Evolutionary conservation across 2,113 vertebrate species (phyloP).

Genomic region (Actenoides lindsayi): DNA sequence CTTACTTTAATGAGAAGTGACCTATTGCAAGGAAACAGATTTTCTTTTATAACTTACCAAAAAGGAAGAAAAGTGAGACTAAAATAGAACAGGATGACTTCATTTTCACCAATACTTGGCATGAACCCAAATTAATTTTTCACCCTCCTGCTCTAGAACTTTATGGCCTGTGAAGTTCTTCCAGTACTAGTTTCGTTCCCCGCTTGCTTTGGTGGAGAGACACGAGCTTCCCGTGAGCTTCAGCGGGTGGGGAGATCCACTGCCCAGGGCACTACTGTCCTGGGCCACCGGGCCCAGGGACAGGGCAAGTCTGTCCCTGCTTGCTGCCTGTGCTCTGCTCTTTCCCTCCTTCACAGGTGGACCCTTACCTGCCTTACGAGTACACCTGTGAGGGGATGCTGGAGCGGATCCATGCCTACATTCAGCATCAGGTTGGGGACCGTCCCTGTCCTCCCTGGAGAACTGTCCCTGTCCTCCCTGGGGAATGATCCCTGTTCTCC

Average conservation of each 20-base stretch:
- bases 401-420: constrained; percentile 92
- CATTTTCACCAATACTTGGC: neutral
- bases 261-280: neutral
- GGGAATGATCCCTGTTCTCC: neutral
- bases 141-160: neutral
- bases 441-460: neutral
- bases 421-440: constrained; percentile 90
- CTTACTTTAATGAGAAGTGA: neutral
- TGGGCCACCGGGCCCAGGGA: neutral
- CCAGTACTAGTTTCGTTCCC: neutral
- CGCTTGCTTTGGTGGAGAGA: neutral
- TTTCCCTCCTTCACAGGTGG: constrained; percentile 79
- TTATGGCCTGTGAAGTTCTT: neutral
- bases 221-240: rapidly evolving
- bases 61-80: neutral
- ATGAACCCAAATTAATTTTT: neutral
- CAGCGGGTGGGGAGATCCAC: neutral
- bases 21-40: neutral
- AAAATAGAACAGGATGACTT: neutral
- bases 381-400: constrained; percentile 97
- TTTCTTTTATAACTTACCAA: neutral
- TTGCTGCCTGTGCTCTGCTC: neutral
- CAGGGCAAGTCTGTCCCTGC: neutral
- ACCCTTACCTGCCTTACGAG: constrained; percentile 94
- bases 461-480: too few species aligned